These are phyloP conservation scores for Chiloscyllium plagiosum DNA, from an alignment of 2,113 vertebrate genomes.

Conservation along the genomic window DNA sequence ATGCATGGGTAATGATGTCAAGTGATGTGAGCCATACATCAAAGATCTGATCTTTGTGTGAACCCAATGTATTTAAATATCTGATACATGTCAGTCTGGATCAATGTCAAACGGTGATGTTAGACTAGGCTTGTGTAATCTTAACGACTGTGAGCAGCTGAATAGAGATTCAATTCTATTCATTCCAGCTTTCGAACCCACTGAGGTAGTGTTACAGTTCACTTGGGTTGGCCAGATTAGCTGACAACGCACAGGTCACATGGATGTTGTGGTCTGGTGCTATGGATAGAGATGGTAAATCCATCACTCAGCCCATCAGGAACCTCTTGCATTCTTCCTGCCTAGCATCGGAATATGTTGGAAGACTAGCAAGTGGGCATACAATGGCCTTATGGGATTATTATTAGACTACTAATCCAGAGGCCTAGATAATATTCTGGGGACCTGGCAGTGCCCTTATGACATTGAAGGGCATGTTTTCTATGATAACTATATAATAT, in stretches of 20 bases:
- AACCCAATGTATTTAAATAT: conserved; percentile 38
- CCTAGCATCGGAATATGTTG: too few species aligned
- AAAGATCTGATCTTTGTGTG: conserved; percentile 39
- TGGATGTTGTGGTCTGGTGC: neutral
- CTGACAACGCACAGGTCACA: neutral
- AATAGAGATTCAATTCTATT: neutral
- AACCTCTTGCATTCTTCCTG: neutral
- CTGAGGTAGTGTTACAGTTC: neutral
- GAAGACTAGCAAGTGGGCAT: too few species aligned
- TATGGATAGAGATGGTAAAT: neutral
- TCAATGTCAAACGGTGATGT: conserved; percentile 18
- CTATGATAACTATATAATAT: neutral
- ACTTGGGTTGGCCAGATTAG: neutral
- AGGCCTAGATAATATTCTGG: neutral
- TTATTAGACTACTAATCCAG: too few species aligned
- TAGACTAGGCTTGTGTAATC: neutral
- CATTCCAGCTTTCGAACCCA: neutral
- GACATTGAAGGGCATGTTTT: neutral
- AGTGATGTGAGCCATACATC: conserved; percentile 1
- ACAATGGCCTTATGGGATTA: too few species aligned
- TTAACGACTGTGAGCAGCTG: neutral
- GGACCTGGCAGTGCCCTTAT: neutral
- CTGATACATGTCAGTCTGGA: conserved; percentile 31
- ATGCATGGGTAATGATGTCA: conserved; percentile 5
- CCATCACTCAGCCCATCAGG: neutral